phyloP scores from a whole-genome alignment of 2,888 invertebrate species.

The Pseudococcus jackbeardsleyi region DNA sequence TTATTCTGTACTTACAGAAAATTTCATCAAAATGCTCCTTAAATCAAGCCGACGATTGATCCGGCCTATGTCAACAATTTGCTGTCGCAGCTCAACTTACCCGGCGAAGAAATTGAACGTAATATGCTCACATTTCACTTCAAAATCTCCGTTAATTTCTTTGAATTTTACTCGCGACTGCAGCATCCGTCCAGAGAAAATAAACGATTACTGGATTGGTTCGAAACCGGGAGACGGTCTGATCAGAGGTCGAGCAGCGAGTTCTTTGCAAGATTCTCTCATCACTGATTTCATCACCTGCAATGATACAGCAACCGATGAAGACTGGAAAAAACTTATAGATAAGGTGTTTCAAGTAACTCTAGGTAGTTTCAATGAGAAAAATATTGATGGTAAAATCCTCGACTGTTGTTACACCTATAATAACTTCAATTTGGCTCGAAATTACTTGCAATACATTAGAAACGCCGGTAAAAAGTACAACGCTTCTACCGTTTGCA shows the following conservation, averaged over 20 bases:
- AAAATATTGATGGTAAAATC: slow-evolving; percentile 59
- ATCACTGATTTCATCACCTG: slow-evolving; percentile 7
- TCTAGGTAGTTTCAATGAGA: slow-evolving; percentile 3
- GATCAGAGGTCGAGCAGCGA: slow-evolving; percentile 15
- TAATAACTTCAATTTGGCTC: slow-evolving; percentile 45
- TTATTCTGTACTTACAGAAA: not conserved
- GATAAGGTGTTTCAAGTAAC: not conserved
- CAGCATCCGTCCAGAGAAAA: not conserved
- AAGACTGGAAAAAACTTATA: slow-evolving; percentile 38
- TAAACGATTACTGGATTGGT: not conserved
- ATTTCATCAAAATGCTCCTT: not conserved
- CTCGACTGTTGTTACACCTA: not conserved
- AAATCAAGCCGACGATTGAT: not conserved
- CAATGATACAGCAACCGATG: not conserved
- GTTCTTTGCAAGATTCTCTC: not conserved
- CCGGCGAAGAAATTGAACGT: not conserved
- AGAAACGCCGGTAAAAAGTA: slow-evolving; percentile 71
- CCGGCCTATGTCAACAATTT: not conserved
- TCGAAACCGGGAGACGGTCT: not conserved
- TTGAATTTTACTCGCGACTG: not conserved
- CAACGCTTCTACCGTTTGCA: slow-evolving; percentile 75
- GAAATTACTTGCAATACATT: slow-evolving; percentile 74
- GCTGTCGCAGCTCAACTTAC: not conserved
- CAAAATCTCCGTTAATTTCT: not conserved
- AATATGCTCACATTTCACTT: not conserved